phyloP scores from a whole-genome alignment of 2,888 invertebrate genomes.

The Bedellia somnulentella region DNA sequence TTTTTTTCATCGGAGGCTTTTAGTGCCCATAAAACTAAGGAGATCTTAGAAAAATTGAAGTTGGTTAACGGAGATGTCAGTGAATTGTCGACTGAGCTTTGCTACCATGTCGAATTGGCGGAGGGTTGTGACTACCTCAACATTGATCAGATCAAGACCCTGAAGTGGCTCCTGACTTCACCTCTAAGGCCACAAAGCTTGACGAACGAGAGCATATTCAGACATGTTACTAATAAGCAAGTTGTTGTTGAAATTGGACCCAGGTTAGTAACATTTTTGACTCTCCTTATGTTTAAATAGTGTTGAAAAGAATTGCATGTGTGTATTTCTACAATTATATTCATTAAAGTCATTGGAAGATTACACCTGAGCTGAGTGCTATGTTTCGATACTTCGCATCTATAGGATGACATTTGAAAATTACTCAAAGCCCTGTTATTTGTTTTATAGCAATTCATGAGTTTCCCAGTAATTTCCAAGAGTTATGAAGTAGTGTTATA shows the following conservation, averaged over 20 bases:
- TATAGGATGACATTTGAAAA: no score
- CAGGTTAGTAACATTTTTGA: conserved; percentile 47
- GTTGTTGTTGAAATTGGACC: conserved; percentile 87
- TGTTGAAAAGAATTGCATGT: no score
- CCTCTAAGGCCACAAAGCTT: conserved; percentile 66
- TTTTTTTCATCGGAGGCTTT: conserved; percentile 66
- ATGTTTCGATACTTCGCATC: no score
- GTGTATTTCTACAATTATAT: no score
- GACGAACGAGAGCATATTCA: conserved; percentile 51
- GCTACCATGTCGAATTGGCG: conserved; percentile 75
- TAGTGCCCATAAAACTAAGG: conserved; percentile 60
- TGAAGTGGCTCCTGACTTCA: conserved; percentile 79
- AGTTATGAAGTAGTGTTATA: no score
- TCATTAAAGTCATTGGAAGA: no score
- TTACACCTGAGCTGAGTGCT: no score
- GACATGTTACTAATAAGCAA: conserved; percentile 28
- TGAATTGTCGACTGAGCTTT: conserved; percentile 70
- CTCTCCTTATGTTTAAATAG: not conserved
- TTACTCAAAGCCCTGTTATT: no score
- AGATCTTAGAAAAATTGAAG: conserved; percentile 59
- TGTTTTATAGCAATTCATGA: no score
- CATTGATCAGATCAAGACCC: conserved; percentile 61
- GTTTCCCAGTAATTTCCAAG: no score
- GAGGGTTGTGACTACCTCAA: conserved; percentile 51
- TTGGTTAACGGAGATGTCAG: conserved; percentile 41